Conservation (phyloP, 2,797 vertebrate genomes). For the Catharus ustulatus region DNA sequence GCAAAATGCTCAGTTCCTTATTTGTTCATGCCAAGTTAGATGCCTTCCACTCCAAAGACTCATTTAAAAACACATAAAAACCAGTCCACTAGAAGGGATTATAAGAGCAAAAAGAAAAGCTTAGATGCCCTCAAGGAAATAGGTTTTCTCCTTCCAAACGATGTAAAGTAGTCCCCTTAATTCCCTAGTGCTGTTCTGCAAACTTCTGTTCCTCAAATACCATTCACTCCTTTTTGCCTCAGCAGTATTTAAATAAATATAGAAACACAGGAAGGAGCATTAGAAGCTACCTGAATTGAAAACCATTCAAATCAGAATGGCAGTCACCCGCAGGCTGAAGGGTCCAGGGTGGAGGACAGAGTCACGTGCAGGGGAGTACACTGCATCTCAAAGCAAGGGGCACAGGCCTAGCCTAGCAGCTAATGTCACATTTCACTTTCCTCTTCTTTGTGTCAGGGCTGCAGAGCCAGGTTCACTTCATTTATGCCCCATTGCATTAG, state of each 20-base stretch:
- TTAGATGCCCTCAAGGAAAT: neutral
- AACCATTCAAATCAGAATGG: neutral
- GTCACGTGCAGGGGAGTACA: neutral
- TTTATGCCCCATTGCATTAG: neutral
- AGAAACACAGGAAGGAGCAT: neutral
- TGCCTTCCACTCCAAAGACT: neutral
- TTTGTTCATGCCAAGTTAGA: neutral
- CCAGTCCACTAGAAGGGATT: neutral
- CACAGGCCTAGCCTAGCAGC: neutral
- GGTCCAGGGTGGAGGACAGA: neutral
- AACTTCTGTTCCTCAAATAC: neutral
- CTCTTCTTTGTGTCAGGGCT: neutral
- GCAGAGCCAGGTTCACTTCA: neutral
- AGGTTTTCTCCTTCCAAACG: neutral
- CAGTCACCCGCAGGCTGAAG: neutral
- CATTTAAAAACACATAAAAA: neutral
- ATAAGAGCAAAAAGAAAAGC: neutral
- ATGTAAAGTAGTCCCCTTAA: neutral
- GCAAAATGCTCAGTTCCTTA: slow-evolving; percentile 20
- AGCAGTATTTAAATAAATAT: neutral
- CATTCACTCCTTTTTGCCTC: neutral
- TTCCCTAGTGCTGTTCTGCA: neutral
- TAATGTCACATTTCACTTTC: neutral
- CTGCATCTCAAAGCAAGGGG: neutral
- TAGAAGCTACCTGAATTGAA: neutral